Evolutionary conservation across 2,888 invertebrate genomes (phyloP), one percentile per base, ranked within the genome.

Genomic region (Machimus atricapillus): DNA sequence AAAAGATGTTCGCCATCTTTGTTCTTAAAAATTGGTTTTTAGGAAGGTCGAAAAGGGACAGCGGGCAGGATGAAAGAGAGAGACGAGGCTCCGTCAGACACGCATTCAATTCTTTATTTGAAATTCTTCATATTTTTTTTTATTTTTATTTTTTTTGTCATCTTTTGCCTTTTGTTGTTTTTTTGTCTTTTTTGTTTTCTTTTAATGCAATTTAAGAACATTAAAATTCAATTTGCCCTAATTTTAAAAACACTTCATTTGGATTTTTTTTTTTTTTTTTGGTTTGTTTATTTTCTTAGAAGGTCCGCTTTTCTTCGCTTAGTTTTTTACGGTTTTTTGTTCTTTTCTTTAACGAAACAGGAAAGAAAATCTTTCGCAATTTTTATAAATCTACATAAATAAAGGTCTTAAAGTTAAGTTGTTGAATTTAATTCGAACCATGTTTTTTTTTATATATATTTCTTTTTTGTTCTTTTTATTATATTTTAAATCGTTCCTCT

Each of bases 121-220:
- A 82, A 58, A 34, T 82, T 82, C 8, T 40, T 46, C 46, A 79
- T 79, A 79, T n/a, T 78, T 46, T 16, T 43, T 43, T 43, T 12
- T n/a, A n/a, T n/a, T n/a, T n/a, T n/a, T n/a, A n/a, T 1, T 40
- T 40, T 43, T 43, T 43, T 12, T 43, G 43, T 46, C 40, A 40
- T 40, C 40, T 79, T 79, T 23, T 46, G 43, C 52, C 16, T 46
- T 16, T 52, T 46, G 34, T 79, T 23, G 3, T 66, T 12, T 76
- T 76, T 76, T 31, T 37, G 31, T 37, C 16, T 76, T 37, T 34
- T 74, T 74, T 74, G 31, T 16, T 76, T 40, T 76, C 8, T 76
- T 37, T 76, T 27, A 82, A 81, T 81, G 79, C 79, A 79, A 81
- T 27, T 82, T 58, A 34, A 82, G 82, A 82, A 82, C 82, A 82